Base-by-base conservation (phyloP, 2,888 invertebrate species). In the Pachydiplax longipennis region DNA sequence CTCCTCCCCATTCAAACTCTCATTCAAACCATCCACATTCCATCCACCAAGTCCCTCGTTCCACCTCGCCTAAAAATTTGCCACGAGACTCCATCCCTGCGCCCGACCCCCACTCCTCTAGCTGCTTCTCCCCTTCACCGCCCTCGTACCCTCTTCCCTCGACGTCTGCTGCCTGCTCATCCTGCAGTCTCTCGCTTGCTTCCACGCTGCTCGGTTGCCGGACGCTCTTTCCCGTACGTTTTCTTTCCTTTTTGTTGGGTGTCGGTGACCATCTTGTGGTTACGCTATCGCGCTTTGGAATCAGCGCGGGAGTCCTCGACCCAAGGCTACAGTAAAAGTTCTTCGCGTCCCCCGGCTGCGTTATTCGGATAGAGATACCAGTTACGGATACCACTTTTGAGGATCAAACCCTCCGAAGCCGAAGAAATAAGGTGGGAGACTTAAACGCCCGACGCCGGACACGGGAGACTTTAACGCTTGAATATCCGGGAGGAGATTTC, bases 1-100 rank as follows among this genome's bases (percentile, higher is more conserved):
- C 44, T n/a, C 58, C 83, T 53, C 53, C 35, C 31, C 81, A 37
- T 37, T 18, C 58, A 25, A 81, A 81, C 81, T 81, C 81, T 81
- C 81, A 81, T 81, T 81, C 81, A 44, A 81, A 81, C 44, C 44
- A 53, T 83, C 83, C 83, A 83, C 83, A 83, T 83, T 83, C 83
- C 83, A 58, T 83, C 58, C 22, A 13, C 53, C 83, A 2, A 18
- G 83, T 58, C 35, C 82, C 82, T 48, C 82, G 31, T 48, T 65
- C 82, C 82, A 82, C 48, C 53, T 82, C 58, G 83, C 83, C 83
- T 83, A 58, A 83, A 81, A 83, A 83, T 83, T 83, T 58, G 83
- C 83, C 83, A 58, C 83, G 83, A 53, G 31, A 6, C 25, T 25
- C 82, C 82, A 31, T 25, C 18, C 82, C 53, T 31, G 25, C 48